These are phyloP conservation scores for Trachemys scripta DNA, from an alignment of 2,113 vertebrate species.

Conservation along the genomic window DNA sequence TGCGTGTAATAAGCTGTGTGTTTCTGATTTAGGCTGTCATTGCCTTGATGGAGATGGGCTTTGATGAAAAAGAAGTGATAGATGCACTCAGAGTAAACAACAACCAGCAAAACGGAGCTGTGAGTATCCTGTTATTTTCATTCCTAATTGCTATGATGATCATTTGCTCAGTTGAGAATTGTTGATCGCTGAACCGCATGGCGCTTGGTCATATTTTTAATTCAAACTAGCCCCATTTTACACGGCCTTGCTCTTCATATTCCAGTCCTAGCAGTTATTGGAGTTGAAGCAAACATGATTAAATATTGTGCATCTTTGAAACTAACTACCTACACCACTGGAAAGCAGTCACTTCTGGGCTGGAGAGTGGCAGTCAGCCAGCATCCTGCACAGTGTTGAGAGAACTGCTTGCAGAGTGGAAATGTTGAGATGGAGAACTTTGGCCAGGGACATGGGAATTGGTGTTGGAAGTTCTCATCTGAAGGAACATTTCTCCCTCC, in stretches of 20 bases:
- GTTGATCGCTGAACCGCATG: neutral
- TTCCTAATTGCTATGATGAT: neutral
- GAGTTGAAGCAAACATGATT: neutral
- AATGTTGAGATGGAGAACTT: neutral
- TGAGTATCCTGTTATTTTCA: conserved; percentile 75
- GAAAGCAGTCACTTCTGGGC: neutral
- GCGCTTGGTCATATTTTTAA: neutral
- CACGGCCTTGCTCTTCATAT: neutral
- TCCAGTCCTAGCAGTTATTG: neutral
- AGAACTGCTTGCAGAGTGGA: neutral
- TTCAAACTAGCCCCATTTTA: neutral
- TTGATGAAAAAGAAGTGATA: conserved; percentile 96
- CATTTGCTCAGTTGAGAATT: neutral
- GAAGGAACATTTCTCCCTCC: neutral
- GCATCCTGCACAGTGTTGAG: neutral
- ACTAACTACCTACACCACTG: accelerated
- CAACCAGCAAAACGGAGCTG: conserved; percentile 96
- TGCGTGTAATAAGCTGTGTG: neutral
- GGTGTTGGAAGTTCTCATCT: neutral
- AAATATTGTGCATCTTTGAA: neutral
- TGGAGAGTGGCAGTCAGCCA: neutral
- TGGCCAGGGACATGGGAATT: neutral
- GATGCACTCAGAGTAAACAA: conserved; percentile 96
- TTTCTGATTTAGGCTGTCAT: conserved; percentile 87
- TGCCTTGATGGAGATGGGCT: conserved; percentile 98